phyloP scores from a whole-genome alignment of 2,113 vertebrate genomes.

The Phyllostomus hastatus region DNA sequence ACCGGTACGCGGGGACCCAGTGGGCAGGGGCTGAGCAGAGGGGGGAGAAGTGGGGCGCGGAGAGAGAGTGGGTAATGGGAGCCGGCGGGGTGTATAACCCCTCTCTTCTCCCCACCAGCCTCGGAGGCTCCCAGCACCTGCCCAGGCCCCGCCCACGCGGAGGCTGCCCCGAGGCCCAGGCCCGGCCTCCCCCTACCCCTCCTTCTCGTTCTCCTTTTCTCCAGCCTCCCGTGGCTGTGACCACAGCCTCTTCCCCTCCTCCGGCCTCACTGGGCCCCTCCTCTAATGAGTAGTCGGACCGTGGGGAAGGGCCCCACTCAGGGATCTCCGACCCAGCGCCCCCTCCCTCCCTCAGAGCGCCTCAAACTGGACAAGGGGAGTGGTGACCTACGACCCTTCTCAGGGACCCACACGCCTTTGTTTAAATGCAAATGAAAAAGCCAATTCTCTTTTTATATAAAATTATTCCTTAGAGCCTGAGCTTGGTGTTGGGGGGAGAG shows the following conservation, averaged over 20 bases:
- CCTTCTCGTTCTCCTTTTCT: conserved; percentile 4
- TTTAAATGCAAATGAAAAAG: conserved; percentile 50
- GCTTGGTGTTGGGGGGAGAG: neutral
- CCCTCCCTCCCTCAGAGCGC: neutral
- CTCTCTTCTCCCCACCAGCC: conserved; percentile 58
- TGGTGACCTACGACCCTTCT: neutral
- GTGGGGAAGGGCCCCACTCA: neutral
- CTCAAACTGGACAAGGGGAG: neutral
- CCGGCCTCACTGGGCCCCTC: neutral
- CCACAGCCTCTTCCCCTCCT: neutral
- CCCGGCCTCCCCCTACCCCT: conserved; percentile 22
- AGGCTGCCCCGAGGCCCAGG: conserved; percentile 53
- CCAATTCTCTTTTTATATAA: conserved; percentile 14
- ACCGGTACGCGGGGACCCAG: conserved; percentile 82
- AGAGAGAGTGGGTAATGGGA: neutral
- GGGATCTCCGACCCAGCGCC: conserved; percentile 13
- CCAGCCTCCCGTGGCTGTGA: conserved; percentile 13
- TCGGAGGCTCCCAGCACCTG: conserved; percentile 61
- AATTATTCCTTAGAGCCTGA: conserved; percentile 29
- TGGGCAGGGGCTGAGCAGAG: neutral
- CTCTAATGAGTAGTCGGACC: neutral
- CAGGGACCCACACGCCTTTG: conserved; percentile 49
- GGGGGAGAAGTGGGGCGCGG: neutral
- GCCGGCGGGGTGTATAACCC: conserved; percentile 55
- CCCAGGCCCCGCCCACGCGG: conserved; percentile 56